Base-by-base conservation (phyloP, 2,113 vertebrate genomes). In the Rhea americana region DNA sequence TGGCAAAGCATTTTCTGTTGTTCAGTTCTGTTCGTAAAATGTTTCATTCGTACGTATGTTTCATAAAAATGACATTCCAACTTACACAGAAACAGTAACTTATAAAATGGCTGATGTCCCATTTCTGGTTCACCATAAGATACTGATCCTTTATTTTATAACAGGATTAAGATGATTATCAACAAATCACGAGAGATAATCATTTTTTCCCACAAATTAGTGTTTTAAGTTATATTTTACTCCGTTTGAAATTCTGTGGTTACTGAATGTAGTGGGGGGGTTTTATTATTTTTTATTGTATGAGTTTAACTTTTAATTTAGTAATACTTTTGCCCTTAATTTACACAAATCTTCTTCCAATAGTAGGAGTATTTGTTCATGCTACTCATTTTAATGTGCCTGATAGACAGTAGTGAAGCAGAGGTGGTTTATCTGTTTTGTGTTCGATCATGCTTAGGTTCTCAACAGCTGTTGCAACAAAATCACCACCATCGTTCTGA, bases 1-100 rank as follows among this genome's bases (percentile, higher is more conserved):
- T 97, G 89, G 93, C 92, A 96, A 96, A 95, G 94, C 95, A 68
- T 94, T 96, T 97, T 95, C 85, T 89, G 95, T 93, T 93, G 93
- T 95, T 97, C 91, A 13, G 90, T 93, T 90, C 77, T 82, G 39
- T 95, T 92, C 25, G 1, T 35, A 35, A 35, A 35, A 35, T 35
- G 35, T 35, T 35, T 35, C 35, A 35, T 35, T 35, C 35, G 35
- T 35, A 35, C 35, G 35, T 35, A 66, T 82, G 66, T 82, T 93
- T 92, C 93, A 94, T 91, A 80, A 95, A 96, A 93, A 65, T 7
- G 78, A 56, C 53, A 75, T 89, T 81, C 55, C 28, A 56, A 92
- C 80, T 87, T 81, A 43, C 83, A 76, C 86, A 81, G 82, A 93
- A 84, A 96, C 24, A 58, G 51, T 66, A 73, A 25, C 71, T 92